Percentiles rank a stretch among this genome's conserved stretches.
phyloP scores from a whole-genome alignment of 92 coral and sea anemone genomes.

The Pocillopora grandis region DNA sequence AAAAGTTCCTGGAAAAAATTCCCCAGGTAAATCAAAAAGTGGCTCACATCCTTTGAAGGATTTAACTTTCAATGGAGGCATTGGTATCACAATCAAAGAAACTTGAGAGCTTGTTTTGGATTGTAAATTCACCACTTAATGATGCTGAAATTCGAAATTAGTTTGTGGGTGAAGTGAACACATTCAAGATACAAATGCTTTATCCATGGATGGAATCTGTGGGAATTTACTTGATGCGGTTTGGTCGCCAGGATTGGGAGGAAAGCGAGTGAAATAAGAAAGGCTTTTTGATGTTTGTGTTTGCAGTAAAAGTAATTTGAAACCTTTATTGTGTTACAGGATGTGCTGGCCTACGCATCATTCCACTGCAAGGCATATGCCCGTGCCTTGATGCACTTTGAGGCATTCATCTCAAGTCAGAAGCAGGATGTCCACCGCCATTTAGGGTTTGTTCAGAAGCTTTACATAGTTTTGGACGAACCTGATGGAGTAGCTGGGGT shows the following conservation, averaged over 20 bases:
- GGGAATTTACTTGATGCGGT: too few relatives aligned
- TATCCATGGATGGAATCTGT: too few relatives aligned
- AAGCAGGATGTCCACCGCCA: slow-evolving; percentile 81
- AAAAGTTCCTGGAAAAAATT: slow-evolving; percentile 75
- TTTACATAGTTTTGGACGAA: slow-evolving; percentile 91
- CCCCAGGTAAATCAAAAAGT: slow-evolving; percentile 70
- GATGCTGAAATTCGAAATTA: too few relatives aligned
- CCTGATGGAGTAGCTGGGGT: slow-evolving; percentile 98
- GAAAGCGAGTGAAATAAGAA: not conserved
- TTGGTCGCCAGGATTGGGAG: too few relatives aligned
- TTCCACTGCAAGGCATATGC: slow-evolving; percentile 98
- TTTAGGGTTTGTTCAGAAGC: slow-evolving; percentile 85
- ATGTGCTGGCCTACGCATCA: slow-evolving; percentile 87
- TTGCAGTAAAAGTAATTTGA: not conserved
- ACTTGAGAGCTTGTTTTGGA: too few relatives aligned
- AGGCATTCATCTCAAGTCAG: slow-evolving; percentile 80
- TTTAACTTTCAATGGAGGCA: too few relatives aligned
- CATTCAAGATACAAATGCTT: too few relatives aligned
- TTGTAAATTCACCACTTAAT: too few relatives aligned
- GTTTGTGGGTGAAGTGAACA: too few relatives aligned
- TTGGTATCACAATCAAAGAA: too few relatives aligned
- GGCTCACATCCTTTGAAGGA: too few relatives aligned
- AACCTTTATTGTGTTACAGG: slow-evolving; percentile 39
- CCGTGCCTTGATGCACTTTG: slow-evolving; percentile 98
- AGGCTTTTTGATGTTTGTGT: too few relatives aligned